phyloP scores from a whole-genome alignment of 1,140 invertebrate species.

The Steinernema khuongi region DNA sequence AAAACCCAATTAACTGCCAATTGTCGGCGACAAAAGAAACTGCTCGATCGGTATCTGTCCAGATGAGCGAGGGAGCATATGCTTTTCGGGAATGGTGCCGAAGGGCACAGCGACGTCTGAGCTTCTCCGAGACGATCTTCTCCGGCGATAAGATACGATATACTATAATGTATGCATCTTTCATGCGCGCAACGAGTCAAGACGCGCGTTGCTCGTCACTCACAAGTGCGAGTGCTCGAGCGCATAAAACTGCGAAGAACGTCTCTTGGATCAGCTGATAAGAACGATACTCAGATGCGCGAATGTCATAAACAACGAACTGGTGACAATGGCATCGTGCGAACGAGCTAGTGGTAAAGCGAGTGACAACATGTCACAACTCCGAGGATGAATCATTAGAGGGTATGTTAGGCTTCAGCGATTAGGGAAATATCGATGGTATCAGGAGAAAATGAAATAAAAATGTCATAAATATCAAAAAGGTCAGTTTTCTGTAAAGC shows the following conservation, averaged over 20 bases:
- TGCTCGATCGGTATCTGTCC: background rate
- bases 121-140: background rate
- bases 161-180: background rate
- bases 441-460: too few species aligned
- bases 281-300: background rate
- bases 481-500: too few species aligned
- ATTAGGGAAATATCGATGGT: too few species aligned
- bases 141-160: background rate
- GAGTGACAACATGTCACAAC: background rate
- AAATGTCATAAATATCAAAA: too few species aligned
- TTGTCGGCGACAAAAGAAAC: conserved; percentile 5
- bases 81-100: conserved; percentile 1
- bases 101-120: background rate
- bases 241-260: conserved; percentile 10
- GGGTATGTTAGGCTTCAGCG: too few species aligned
- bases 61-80: conserved; percentile 12
- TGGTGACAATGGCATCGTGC: background rate
- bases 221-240: conserved; percentile 4
- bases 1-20: conserved; percentile 11
- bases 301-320: conserved; percentile 2
- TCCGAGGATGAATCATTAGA: too few species aligned
- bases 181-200: background rate
- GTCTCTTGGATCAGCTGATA: conserved; percentile 14
- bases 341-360: background rate
- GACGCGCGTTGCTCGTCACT: conserved; percentile 8